Percentiles rank a stretch among this genome's conserved stretches.
phyloP scores from a whole-genome alignment of 2,888 invertebrate genomes.

The Rutpela maculata region DNA sequence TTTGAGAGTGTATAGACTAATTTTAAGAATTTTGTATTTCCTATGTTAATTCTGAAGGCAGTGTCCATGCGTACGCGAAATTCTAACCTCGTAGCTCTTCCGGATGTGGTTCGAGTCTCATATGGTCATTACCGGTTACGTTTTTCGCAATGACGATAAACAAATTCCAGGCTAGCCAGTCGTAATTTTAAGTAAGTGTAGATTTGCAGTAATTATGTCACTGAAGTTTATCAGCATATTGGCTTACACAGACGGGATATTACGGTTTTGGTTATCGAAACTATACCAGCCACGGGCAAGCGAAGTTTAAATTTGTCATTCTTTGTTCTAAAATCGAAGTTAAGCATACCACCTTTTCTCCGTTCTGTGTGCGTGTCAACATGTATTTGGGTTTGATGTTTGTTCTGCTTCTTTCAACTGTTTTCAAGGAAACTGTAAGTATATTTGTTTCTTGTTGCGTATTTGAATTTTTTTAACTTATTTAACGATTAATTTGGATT shows the following conservation, averaged over 20 bases:
- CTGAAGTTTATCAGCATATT: background rate
- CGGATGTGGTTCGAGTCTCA: no score
- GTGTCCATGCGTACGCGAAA: no score
- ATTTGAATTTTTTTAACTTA: background rate
- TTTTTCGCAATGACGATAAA: no score
- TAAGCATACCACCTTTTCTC: background rate
- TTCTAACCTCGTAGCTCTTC: no score
- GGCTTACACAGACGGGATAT: conserved; percentile 13
- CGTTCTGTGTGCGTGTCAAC: background rate
- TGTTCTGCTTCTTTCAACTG: background rate
- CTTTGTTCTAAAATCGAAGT: background rate
- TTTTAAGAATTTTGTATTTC: no score
- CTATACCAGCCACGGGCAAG: background rate
- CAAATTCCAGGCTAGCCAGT: no score
- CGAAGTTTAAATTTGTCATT: background rate
- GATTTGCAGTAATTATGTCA: no score
- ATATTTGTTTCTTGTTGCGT: background rate
- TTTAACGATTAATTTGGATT: no score
- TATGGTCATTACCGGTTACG: no score
- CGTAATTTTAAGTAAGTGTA: no score
- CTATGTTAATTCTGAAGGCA: no score
- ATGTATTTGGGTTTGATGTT: conserved; percentile 1
- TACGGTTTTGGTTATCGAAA: conserved; percentile 20
- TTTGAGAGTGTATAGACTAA: no score
- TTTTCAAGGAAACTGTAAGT: conserved; percentile 19